These are phyloP conservation scores for Clistopyga incitator DNA, from an alignment of 2,888 invertebrate species.

Conservation along the genomic window DNA sequence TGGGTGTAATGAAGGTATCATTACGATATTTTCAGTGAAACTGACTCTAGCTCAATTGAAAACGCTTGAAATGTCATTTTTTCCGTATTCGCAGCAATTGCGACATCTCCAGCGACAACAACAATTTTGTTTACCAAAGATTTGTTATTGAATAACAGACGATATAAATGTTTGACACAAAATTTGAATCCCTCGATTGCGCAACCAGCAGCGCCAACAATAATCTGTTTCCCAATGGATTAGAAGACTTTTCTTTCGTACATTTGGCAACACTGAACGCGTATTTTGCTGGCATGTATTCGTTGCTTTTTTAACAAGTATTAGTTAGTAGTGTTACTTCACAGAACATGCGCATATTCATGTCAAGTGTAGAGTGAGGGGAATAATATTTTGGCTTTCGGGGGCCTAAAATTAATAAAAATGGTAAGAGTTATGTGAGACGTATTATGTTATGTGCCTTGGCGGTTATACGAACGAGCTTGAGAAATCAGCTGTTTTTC, in stretches of 20 bases:
- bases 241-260: constrained; percentile 3
- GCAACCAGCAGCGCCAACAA: no score
- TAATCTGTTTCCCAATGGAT: no score
- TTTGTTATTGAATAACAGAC: no score
- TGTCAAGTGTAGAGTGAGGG: constrained; percentile 81
- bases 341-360: constrained; percentile 77
- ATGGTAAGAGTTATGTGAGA: constrained; percentile 74
- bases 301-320: constrained; percentile 47
- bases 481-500: constrained; percentile 59
- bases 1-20: no score
- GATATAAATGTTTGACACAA: no score
- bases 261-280: constrained; percentile 7
- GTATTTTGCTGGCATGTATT: constrained; percentile 22
- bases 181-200: no score
- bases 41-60: no score
- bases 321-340: constrained; percentile 36
- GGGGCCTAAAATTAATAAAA: constrained; percentile 80
- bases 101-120: no score
- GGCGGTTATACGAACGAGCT: constrained; percentile 1
- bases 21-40: no score
- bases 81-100: no score
- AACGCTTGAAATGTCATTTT: no score
- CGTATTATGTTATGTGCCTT: background rate
- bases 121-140: no score
- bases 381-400: constrained; percentile 84